A percentile compares a stretch with the other conserved stretches of the same genome.
These are phyloP conservation scores for Pocillopora damicornis DNA, from an alignment of 64 coral and sea anemone genomes.

Conservation along the genomic window DNA sequence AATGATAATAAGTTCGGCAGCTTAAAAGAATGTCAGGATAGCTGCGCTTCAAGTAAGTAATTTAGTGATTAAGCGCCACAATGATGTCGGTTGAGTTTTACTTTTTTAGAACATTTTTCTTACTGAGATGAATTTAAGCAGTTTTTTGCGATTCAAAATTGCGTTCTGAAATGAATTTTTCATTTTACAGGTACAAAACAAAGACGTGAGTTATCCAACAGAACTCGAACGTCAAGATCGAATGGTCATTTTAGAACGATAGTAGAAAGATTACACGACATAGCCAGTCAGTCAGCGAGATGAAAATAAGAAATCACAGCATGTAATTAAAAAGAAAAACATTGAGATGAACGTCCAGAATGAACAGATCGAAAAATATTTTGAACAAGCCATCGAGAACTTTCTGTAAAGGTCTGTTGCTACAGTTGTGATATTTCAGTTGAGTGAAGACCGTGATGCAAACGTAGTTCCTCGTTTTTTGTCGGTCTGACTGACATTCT, in stretches of 20 bases:
- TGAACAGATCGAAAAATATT: no score
- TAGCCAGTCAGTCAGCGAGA: constrained; percentile 17
- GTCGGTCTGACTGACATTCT: no score
- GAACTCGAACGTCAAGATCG: neutral
- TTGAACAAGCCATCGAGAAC: no score
- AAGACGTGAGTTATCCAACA: constrained; percentile 11
- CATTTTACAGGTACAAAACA: neutral
- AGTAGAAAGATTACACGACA: constrained; percentile 22
- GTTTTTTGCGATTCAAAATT: neutral
- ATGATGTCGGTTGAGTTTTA: no score
- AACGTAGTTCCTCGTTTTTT: no score
- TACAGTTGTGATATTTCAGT: no score
- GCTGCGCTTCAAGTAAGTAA: constrained; percentile 18
- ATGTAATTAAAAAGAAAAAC: neutral
- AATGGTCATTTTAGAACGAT: constrained; percentile 18
- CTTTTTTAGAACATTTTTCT: neutral
- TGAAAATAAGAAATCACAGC: neutral
- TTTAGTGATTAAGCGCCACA: no score
- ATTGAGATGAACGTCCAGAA: neutral
- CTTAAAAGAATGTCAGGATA: constrained; percentile 19
- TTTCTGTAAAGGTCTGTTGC: no score
- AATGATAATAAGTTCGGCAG: constrained; percentile 39
- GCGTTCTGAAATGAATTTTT: neutral
- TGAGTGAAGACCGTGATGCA: no score
- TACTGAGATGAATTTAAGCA: neutral